These are phyloP conservation scores for Phylloscopus trochilus DNA, from an alignment of 2,113 vertebrate genomes.

Conservation along the genomic window DNA sequence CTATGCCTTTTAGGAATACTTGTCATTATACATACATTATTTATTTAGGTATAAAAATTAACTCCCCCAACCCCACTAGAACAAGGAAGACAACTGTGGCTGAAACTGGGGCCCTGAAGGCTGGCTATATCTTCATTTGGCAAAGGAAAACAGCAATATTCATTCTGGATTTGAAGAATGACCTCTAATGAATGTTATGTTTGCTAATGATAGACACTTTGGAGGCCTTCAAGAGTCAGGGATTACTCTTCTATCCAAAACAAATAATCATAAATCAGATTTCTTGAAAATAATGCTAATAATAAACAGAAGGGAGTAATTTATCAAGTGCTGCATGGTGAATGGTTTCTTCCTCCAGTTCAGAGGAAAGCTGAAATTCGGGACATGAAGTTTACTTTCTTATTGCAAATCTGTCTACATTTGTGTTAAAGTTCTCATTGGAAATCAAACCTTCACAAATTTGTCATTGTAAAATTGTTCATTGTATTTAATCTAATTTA, in stretches of 20 bases:
- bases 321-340: background rate
- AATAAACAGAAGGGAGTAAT: background rate
- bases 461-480: background rate
- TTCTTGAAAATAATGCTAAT: background rate
- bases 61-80: background rate
- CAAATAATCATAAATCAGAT: background rate
- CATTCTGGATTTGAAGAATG: background rate
- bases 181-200: background rate
- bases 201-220: background rate
- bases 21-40: background rate
- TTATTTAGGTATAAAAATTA: background rate
- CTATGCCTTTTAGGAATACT: background rate
- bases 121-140: background rate
- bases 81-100: background rate
- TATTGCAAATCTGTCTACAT: background rate
- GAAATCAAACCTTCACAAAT: background rate
- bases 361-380: background rate
- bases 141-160: background rate
- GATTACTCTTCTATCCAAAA: background rate
- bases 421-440: background rate
- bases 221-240: background rate
- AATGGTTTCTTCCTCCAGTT: background rate
- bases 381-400: background rate
- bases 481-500: background rate
- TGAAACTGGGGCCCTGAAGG: background rate